These are phyloP conservation scores for Gallinago nigripennis DNA, from an alignment of 2,797 vertebrate species.

Conservation along the genomic window DNA sequence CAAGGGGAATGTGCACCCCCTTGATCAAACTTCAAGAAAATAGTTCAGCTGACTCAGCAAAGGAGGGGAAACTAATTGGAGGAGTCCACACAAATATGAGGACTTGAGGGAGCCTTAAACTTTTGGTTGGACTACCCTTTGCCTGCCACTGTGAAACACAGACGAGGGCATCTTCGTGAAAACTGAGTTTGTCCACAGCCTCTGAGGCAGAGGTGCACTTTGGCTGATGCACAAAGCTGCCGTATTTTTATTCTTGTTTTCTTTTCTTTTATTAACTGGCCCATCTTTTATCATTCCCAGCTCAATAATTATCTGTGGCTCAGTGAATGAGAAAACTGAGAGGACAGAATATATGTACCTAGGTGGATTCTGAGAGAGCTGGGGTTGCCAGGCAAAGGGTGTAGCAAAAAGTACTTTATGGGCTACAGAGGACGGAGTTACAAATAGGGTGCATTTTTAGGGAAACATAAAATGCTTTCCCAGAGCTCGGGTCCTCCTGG, in stretches of 20 bases:
- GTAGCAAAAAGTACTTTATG: background rate
- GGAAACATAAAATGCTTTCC: background rate
- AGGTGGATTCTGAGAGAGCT: background rate
- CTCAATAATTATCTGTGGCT: constrained; percentile 11
- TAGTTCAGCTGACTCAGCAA: background rate
- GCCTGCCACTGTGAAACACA: background rate
- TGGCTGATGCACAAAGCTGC: background rate
- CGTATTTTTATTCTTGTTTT: background rate
- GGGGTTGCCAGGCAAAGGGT: background rate
- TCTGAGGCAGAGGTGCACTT: background rate
- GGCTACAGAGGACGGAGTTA: background rate
- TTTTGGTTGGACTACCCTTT: background rate
- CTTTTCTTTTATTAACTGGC: constrained; percentile 3
- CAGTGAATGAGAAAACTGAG: background rate
- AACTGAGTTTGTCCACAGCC: background rate
- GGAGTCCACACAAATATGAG: background rate
- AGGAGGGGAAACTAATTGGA: background rate
- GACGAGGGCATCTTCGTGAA: background rate
- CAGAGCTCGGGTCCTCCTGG: background rate
- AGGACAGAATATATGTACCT: background rate
- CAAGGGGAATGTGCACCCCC: background rate
- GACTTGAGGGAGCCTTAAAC: background rate
- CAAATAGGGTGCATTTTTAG: background rate
- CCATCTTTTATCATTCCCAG: background rate
- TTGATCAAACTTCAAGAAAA: background rate